Percentiles rank a stretch among this genome's conserved stretches.
Evolutionary conservation across 1,140 invertebrate genomes (phyloP).

Genomic region (Eurosta solidaginis): DNA sequence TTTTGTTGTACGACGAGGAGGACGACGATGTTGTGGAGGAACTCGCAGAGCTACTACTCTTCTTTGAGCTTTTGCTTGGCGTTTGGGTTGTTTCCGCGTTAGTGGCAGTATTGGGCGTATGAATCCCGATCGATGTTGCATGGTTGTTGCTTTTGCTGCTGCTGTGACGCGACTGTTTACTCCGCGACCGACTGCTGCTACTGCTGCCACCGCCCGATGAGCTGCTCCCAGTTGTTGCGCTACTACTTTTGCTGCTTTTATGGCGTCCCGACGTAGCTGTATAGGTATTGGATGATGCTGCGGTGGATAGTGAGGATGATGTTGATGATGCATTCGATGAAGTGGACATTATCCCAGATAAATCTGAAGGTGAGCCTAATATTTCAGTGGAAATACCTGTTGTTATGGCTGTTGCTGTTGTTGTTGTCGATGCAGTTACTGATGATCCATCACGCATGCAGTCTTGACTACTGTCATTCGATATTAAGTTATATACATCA

Average conservation of each 20-base stretch:
- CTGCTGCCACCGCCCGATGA: conserved; percentile 42
- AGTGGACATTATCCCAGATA: conserved; percentile 32
- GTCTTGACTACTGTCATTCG: conserved; percentile 32
- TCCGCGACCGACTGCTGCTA: conserved; percentile 47
- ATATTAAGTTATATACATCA: neutral
- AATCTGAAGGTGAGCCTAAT: conserved; percentile 32
- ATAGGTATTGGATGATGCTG: conserved; percentile 27
- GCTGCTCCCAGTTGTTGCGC: conserved; percentile 38
- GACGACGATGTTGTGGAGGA: neutral
- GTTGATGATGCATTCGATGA: conserved; percentile 42
- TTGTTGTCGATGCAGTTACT: neutral
- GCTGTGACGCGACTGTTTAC: conserved; percentile 40
- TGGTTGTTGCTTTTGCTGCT: conserved; percentile 12
- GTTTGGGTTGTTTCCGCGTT: neutral
- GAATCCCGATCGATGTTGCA: conserved; percentile 16
- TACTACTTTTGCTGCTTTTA: conserved; percentile 53
- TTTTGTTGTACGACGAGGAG: neutral
- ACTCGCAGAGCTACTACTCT: conserved; percentile 16
- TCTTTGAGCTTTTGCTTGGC: conserved; percentile 32
- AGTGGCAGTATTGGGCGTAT: conserved; percentile 3
- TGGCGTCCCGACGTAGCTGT: conserved; percentile 37
- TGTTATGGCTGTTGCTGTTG: conserved; percentile 31
- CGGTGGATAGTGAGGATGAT: conserved; percentile 41
- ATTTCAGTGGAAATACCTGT: conserved; percentile 22
- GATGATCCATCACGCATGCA: conserved; percentile 5